Percentiles rank a stretch among this genome's conserved stretches.
Evolutionary conservation across 2,113 vertebrate species (phyloP).

Genomic region (Coturnix japonica): DNA sequence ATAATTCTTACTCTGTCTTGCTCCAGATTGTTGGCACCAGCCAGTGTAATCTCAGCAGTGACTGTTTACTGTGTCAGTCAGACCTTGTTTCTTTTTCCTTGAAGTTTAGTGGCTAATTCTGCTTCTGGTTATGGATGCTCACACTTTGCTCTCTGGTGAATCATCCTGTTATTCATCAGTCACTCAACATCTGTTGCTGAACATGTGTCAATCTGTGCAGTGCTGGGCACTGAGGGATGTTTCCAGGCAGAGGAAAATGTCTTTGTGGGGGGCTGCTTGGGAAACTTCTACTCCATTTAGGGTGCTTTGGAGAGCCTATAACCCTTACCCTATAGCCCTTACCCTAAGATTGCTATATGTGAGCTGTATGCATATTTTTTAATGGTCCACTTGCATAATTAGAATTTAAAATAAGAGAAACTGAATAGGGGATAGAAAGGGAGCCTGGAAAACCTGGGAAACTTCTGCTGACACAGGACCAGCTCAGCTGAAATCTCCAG

Average conservation of each 20-base stretch:
- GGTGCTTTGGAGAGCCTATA: not conserved
- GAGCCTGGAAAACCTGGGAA: slow-evolving; percentile 28
- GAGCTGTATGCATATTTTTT: not conserved
- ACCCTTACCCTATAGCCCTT: not conserved
- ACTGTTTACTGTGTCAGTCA: not conserved
- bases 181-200: not conserved
- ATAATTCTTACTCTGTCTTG: not conserved
- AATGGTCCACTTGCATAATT: not conserved
- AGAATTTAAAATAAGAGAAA: slow-evolving; percentile 21
- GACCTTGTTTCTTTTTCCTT: not conserved
- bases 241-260: not conserved
- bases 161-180: not conserved
- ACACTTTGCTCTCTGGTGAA: not conserved
- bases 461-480: not conserved
- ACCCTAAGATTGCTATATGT: not conserved
- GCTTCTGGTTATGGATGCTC: not conserved
- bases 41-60: not conserved
- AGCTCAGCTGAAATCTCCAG: slow-evolving; percentile 10
- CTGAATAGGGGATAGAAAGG: not conserved
- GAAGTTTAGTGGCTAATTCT: not conserved
- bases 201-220: not conserved
- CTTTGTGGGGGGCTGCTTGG: not conserved
- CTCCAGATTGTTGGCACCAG: not conserved
- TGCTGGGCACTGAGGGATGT: not conserved
- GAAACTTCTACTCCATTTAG: not conserved